Evolutionary conservation across 2,888 invertebrate species (phyloP).

Genomic region (Gandaritis pyraliata): DNA sequence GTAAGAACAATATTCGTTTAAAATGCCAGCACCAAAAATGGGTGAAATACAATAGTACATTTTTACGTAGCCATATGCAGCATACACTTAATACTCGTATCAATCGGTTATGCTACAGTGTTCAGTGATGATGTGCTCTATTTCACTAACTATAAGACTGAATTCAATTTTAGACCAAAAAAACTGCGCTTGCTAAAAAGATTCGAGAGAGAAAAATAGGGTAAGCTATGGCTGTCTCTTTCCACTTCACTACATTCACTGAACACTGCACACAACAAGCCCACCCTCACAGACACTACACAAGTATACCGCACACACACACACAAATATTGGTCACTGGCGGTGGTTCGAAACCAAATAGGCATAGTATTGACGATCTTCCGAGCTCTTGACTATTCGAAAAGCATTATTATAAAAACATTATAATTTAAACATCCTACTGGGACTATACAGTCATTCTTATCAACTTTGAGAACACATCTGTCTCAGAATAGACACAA

Average conservation of each 20-base stretch:
- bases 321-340: slow-evolving; percentile 7
- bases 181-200: background rate
- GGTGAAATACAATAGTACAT: slow-evolving; percentile 42
- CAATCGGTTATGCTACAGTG: slow-evolving; percentile 17
- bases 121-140: slow-evolving; percentile 26
- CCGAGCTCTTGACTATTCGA: slow-evolving; percentile 6
- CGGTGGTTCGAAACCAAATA: slow-evolving; percentile 15
- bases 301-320: slow-evolving; percentile 14
- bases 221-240: slow-evolving; percentile 12
- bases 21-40: slow-evolving; percentile 48
- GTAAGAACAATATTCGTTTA: slow-evolving; percentile 57
- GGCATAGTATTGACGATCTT: slow-evolving; percentile 6
- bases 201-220: background rate
- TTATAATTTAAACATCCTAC: slow-evolving; percentile 4
- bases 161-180: background rate
- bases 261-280: slow-evolving; percentile 10
- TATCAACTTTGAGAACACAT: background rate
- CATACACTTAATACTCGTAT: slow-evolving; percentile 29
- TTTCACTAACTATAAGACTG: background rate
- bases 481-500: background rate
- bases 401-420: background rate
- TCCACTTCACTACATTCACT: slow-evolving; percentile 6
- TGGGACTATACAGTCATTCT: slow-evolving; percentile 3
- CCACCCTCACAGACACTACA: slow-evolving; percentile 8
- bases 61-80: slow-evolving; percentile 36